Conservation (phyloP, 1,140 invertebrate genomes). For the Odontomachus brunneus region DNA sequence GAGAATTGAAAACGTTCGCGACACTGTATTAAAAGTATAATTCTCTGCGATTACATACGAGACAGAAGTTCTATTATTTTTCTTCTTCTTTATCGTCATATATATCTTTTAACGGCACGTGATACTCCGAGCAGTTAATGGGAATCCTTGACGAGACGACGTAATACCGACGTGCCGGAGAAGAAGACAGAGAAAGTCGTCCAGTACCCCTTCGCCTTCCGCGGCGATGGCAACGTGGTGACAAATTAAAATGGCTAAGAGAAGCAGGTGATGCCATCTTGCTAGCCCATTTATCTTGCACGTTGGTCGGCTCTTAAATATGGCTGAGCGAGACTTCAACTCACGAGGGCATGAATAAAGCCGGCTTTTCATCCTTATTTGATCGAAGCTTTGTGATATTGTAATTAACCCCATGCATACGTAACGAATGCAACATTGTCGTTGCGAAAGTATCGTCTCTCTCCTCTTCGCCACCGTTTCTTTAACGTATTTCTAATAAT, state of each 20-base stretch:
- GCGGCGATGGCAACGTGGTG: conserved; percentile 69
- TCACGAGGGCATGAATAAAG: conserved; percentile 13
- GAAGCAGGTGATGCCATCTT: conserved; percentile 73
- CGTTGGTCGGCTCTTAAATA: conserved; percentile 55
- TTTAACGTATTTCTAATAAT: background rate
- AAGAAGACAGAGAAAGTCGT: conserved; percentile 66
- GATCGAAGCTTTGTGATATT: conserved; percentile 35
- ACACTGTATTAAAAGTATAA: no score
- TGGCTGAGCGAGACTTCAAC: background rate
- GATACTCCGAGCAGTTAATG: background rate
- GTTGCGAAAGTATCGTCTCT: conserved; percentile 7
- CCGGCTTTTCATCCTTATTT: conserved; percentile 33
- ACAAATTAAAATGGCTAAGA: conserved; percentile 79
- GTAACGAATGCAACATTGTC: background rate
- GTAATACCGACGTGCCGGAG: background rate
- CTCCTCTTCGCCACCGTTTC: background rate
- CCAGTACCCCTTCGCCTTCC: conserved; percentile 40
- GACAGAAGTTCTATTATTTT: background rate
- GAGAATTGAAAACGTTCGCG: no score
- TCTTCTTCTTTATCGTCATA: no score
- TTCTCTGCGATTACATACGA: background rate
- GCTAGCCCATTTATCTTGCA: conserved; percentile 71
- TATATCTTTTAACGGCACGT: conserved; percentile 5
- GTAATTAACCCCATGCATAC: conserved; percentile 41
- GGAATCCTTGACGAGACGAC: background rate